Percentiles rank a stretch among this genome's conserved stretches.
Evolutionary conservation across 2,113 vertebrate species (phyloP).

Genomic region (Paramormyrops kingsleyae): DNA sequence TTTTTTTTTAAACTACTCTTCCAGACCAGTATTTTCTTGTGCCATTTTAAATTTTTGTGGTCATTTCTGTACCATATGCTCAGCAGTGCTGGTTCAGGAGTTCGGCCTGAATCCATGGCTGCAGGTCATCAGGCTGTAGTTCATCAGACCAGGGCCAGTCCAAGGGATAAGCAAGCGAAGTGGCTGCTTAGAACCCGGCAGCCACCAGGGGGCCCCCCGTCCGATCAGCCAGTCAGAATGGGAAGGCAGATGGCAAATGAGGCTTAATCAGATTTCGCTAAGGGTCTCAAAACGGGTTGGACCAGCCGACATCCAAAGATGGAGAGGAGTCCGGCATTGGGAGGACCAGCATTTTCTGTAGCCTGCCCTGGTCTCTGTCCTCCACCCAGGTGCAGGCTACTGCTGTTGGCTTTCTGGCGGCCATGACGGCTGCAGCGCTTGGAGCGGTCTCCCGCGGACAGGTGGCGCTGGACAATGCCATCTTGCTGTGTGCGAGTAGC

Average conservation of each 20-base stretch:
- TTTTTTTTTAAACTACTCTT: background rate
- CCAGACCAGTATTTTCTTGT: background rate
- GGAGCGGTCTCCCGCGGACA: slow-evolving; percentile 66
- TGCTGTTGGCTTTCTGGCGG: slow-evolving; percentile 83
- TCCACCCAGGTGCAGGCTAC: slow-evolving; percentile 80
- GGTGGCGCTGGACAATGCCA: slow-evolving; percentile 60
- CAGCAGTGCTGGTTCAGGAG: background rate
- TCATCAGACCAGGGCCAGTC: background rate
- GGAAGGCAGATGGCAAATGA: background rate
- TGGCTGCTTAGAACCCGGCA: background rate
- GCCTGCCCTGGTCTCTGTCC: background rate
- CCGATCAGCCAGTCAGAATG: background rate
- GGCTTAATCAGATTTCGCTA: background rate
- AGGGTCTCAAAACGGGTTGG: background rate
- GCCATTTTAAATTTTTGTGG: background rate
- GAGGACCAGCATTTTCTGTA: background rate
- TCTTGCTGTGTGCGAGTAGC: slow-evolving; percentile 78
- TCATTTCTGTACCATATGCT: background rate
- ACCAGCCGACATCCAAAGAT: background rate
- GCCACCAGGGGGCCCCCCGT: background rate
- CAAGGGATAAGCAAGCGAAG: background rate
- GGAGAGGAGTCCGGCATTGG: background rate
- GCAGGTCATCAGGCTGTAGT: background rate
- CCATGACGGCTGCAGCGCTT: slow-evolving; percentile 67
- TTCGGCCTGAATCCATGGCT: background rate